These are phyloP conservation scores for Rhea pennata DNA, from an alignment of 2,113 vertebrate species.

Conservation along the genomic window DNA sequence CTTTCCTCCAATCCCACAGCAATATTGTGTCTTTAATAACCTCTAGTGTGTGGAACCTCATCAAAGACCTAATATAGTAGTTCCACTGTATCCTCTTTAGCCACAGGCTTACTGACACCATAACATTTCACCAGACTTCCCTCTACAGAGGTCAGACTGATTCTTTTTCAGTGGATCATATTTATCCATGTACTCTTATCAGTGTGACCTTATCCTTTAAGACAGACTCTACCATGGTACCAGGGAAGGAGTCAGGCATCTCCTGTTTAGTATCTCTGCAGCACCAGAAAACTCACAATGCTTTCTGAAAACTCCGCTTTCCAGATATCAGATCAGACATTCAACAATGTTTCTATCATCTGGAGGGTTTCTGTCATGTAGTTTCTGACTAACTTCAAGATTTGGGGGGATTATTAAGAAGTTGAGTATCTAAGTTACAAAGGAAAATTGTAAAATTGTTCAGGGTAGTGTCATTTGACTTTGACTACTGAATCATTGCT, in stretches of 20 bases:
- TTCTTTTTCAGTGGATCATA: not conserved
- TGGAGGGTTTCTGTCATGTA: rapidly evolving
- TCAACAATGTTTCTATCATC: not conserved
- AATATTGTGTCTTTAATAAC: not conserved
- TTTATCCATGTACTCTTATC: not conserved
- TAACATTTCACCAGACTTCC: not conserved
- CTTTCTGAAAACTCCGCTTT: not conserved
- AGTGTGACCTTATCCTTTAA: not conserved
- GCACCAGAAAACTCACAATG: not conserved
- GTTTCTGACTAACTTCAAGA: not conserved
- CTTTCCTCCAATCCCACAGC: not conserved
- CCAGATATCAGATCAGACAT: not conserved
- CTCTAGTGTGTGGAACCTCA: not conserved
- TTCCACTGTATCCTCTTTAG: not conserved
- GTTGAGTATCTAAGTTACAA: not conserved
- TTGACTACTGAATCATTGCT: not conserved
- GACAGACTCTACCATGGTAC: not conserved
- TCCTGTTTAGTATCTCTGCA: not conserved
- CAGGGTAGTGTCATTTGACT: not conserved
- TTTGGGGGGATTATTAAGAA: not conserved
- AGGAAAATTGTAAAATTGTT: not conserved
- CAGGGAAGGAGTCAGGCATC: not conserved
- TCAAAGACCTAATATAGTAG: not conserved
- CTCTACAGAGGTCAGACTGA: not conserved
- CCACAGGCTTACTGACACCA: not conserved